Percentiles rank a stretch among this genome's conserved stretches.
Evolutionary conservation across 2,888 invertebrate species (phyloP).

Genomic region (Hirtodrosophila trivittata): DNA sequence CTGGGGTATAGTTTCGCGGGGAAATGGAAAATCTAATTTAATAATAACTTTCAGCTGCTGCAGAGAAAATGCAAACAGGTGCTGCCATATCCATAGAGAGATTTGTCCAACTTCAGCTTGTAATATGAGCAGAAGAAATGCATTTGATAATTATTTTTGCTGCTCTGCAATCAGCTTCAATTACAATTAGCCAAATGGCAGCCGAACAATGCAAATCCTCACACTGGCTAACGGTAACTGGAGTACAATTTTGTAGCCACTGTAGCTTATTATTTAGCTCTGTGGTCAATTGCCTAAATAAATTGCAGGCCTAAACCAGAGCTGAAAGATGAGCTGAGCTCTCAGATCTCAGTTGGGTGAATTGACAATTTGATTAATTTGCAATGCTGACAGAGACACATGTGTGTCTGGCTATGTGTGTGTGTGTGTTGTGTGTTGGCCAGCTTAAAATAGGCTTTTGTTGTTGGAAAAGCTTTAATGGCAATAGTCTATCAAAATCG

Average conservation of each 20-base stretch:
- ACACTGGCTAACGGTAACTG: slow-evolving; percentile 25
- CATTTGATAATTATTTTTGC: slow-evolving; percentile 12
- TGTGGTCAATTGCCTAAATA: slow-evolving; percentile 12
- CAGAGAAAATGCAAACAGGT: slow-evolving; percentile 49
- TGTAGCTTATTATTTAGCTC: slow-evolving; percentile 30
- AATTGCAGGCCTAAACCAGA: slow-evolving; percentile 11
- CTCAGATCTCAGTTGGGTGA: slow-evolving; percentile 29
- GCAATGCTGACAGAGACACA: background rate
- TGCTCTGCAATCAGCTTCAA: slow-evolving; percentile 30
- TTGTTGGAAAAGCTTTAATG: too few species aligned
- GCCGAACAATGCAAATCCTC: slow-evolving; percentile 18
- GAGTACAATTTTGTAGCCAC: too few species aligned
- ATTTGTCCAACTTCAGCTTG: slow-evolving; percentile 9
- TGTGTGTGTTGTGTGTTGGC: background rate
- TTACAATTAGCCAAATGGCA: slow-evolving; percentile 27
- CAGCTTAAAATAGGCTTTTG: too few species aligned
- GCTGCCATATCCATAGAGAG: too few species aligned
- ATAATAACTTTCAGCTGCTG: too few species aligned
- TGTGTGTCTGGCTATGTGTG: background rate
- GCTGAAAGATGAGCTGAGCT: slow-evolving; percentile 30
- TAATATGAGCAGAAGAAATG: slow-evolving; percentile 21
- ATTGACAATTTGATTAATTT: slow-evolving; percentile 49
- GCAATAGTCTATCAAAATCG: too few species aligned
- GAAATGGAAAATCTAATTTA: too few species aligned
- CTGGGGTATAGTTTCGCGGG: background rate